Percentiles rank a stretch among this genome's conserved stretches.
Conservation (phyloP, 2,113 vertebrate genomes). For the Xiphophorus couchianus region DNA sequence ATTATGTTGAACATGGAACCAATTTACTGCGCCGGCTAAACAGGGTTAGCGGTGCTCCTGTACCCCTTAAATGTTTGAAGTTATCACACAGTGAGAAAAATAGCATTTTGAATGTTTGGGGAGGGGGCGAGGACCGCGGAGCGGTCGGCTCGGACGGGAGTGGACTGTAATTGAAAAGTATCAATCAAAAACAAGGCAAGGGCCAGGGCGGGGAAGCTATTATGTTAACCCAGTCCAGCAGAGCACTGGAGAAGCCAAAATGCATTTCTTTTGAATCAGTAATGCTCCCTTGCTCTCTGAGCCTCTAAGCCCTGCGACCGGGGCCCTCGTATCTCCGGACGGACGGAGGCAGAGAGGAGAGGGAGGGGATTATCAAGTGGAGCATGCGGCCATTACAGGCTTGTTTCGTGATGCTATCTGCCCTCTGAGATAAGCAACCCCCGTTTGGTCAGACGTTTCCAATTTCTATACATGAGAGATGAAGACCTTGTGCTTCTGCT, state of each 20-base stretch:
- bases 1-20: conserved; percentile 99
- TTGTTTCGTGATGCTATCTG: conserved; percentile 80
- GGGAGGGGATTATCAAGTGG: conserved; percentile 78
- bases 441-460: conserved; percentile 74
- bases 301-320: conserved; percentile 70
- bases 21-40: conserved; percentile 99
- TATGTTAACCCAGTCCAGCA: conserved; percentile 79
- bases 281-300: conserved; percentile 78
- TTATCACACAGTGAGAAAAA: conserved; percentile 90
- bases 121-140: conserved; percentile 72
- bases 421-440: conserved; percentile 72
- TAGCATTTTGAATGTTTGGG: conserved; percentile 96
- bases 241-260: conserved; percentile 72
- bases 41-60: conserved; percentile 92
- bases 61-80: conserved; percentile 97
- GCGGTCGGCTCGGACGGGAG: conserved; percentile 77
- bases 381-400: conserved; percentile 80
- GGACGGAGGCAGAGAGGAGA: conserved; percentile 49
- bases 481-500: conserved; percentile 73
- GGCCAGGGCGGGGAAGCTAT: conserved; percentile 81
- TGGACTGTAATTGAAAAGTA: conserved; percentile 99
- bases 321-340: conserved; percentile 64
- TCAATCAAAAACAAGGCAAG: conserved; percentile 97
- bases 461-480: conserved; percentile 83
- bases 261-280: conserved; percentile 81